Base-by-base conservation (phyloP, 92 coral and sea anemone species). In the Scolanthus callimorphus region DNA sequence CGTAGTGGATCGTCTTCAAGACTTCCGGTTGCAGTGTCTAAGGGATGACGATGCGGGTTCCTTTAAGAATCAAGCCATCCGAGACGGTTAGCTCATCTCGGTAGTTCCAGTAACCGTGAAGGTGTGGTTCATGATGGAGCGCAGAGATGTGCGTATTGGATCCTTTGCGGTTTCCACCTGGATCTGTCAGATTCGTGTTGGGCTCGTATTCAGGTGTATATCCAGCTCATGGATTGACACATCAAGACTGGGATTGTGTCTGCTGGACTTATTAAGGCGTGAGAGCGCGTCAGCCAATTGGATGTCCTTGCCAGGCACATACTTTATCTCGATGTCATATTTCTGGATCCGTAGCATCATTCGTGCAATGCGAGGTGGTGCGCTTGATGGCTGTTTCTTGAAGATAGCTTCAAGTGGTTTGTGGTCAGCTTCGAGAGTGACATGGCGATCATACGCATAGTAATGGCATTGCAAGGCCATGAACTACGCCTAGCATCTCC, bases 311-410 rank as follows among this genome's bases (percentile, higher is more conserved):
- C 91, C 82, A 27, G 82, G 77, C 20, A 83, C 85, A 53, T 65
- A 70, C 62, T 46, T 77, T 29, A 81, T 57, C 17, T 75, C 74
- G 1, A 27, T 64, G 49, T 71, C 81, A 31, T 71, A 83, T 26
- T 63, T 78, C 39, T 77, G 69, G 20, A 83, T 71, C 11, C 79
- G 57, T 0, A 76, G 75, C 84, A 81, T 54, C 95, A 80, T 86
- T 34, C 85, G 39, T 1, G 84, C 76, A 34, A 85, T 73, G 28
- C 80, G 78, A 0, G 81, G 81, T 65, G 95, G 95, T 20, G 81
- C 54, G 9, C 37, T 65, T 11, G 85, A 56, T 39, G 76, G 27
- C 49, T 60, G 81, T 49, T 86, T 86, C 61, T 75, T 75, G 52
- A 70, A 80, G 49, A 72, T 84, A 17, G 82, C 66, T 27, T 73